A percentile compares a stretch with the other conserved stretches of the same genome.
Conservation (phyloP, 2,797 vertebrate species). For the Hephaestus fuliginosus region DNA sequence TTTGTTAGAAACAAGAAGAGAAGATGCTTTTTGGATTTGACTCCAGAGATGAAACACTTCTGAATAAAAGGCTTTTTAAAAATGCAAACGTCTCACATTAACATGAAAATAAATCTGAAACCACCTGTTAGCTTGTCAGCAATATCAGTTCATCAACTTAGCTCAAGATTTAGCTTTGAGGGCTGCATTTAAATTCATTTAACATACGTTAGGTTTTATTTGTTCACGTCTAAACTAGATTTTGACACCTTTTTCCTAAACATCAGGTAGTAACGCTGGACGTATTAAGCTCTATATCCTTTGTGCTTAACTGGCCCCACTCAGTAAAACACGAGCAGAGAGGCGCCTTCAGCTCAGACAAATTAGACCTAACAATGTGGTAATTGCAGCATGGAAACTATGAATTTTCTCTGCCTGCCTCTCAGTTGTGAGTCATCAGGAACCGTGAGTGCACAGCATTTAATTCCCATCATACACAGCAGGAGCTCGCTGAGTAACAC, state of each 20-base stretch:
- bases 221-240: background rate
- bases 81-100: too few relatives aligned
- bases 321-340: background rate
- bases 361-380: background rate
- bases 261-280: background rate
- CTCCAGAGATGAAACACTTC: too few relatives aligned
- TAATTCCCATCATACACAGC: background rate
- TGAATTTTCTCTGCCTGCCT: constrained; percentile 5
- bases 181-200: background rate
- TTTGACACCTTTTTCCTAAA: background rate
- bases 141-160: too few relatives aligned
- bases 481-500: background rate
- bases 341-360: background rate
- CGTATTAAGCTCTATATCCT: background rate
- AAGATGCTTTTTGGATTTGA: too few relatives aligned
- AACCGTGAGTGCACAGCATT: background rate
- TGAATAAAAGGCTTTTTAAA: too few relatives aligned
- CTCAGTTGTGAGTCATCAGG: constrained; percentile 7
- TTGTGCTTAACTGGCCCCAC: background rate
- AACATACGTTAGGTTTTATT: background rate
- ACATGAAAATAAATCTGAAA: too few relatives aligned
- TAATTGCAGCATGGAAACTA: background rate
- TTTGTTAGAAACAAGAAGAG: too few relatives aligned
- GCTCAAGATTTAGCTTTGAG: background rate
- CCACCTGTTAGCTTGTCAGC: too few relatives aligned